A percentile compares a stretch with the other conserved stretches of the same genome.
phyloP scores from a whole-genome alignment of 1,140 invertebrate species.

The Oryctes rhinoceros region DNA sequence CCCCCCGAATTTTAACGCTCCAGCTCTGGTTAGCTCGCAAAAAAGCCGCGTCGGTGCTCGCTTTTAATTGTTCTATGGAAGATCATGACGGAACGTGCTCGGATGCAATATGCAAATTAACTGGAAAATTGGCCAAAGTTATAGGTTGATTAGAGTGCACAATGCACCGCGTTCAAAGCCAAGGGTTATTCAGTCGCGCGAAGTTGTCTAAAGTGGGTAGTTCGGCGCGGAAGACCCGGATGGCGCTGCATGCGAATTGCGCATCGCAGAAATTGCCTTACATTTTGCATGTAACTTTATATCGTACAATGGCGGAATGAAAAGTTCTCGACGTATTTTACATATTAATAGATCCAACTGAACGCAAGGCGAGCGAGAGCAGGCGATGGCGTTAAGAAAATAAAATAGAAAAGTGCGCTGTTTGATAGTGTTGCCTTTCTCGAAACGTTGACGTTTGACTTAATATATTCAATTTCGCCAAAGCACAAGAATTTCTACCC shows the following conservation, averaged over 20 bases:
- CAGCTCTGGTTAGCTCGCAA: not conserved
- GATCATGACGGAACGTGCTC: constrained; percentile 5
- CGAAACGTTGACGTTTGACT: not conserved
- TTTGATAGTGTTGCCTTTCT: not conserved
- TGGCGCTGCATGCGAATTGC: constrained; percentile 46
- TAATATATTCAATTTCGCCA: constrained; percentile 4
- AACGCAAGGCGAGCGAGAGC: not conserved
- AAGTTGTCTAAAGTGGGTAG: constrained; percentile 35
- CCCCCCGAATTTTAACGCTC: not conserved
- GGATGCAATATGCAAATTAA: constrained; percentile 38
- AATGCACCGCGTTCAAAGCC: constrained; percentile 38
- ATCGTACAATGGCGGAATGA: constrained; percentile 22
- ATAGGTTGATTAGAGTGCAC: constrained; percentile 39
- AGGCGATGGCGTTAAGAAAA: not conserved
- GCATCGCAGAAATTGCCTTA: constrained; percentile 46
- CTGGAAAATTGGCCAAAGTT: constrained; percentile 39
- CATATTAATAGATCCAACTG: constrained; percentile 26
- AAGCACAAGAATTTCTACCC: not conserved
- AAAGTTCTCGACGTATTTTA: constrained; percentile 34
- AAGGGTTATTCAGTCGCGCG: not conserved
- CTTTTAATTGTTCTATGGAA: constrained; percentile 24
- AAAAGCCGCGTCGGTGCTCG: not conserved
- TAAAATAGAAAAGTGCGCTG: not conserved
- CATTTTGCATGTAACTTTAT: constrained; percentile 40
- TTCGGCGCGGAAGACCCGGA: constrained; percentile 12